These are phyloP conservation scores for Phorcus lineatus DNA, from an alignment of 2,888 invertebrate genomes.

Conservation along the genomic window DNA sequence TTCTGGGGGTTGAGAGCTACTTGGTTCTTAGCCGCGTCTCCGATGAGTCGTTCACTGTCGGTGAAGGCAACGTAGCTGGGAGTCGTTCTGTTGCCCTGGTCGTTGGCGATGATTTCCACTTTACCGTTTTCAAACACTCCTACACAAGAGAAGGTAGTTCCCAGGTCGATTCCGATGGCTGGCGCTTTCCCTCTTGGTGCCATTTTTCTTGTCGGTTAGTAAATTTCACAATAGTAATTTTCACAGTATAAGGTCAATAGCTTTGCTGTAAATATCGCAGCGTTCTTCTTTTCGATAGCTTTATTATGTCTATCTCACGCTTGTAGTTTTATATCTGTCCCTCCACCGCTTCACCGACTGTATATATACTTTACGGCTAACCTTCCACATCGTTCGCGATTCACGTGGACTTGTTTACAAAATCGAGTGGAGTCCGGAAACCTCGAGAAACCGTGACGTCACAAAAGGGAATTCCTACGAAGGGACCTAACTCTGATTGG, in stretches of 20 bases:
- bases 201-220: background rate
- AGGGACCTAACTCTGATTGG: too few relatives aligned
- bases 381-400: background rate
- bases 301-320: background rate
- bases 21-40: slow-evolving; percentile 78
- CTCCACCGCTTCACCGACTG: background rate
- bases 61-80: slow-evolving; percentile 86
- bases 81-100: slow-evolving; percentile 84
- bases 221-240: background rate
- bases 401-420: background rate
- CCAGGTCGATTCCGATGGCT: slow-evolving; percentile 90
- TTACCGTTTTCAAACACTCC: slow-evolving; percentile 77
- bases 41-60: slow-evolving; percentile 77
- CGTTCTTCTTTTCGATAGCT: background rate
- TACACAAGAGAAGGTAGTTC: slow-evolving; percentile 86
- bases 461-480: background rate
- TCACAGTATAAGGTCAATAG: background rate
- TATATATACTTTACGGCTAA: background rate
- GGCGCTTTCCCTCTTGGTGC: slow-evolving; percentile 46
- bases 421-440: background rate
- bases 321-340: background rate
- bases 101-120: slow-evolving; percentile 78
- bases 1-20: slow-evolving; percentile 84
- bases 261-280: background rate
- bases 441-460: background rate